These are phyloP conservation scores for Eptesicus fuscus DNA, from an alignment of 2,113 vertebrate species.

Conservation along the genomic window DNA sequence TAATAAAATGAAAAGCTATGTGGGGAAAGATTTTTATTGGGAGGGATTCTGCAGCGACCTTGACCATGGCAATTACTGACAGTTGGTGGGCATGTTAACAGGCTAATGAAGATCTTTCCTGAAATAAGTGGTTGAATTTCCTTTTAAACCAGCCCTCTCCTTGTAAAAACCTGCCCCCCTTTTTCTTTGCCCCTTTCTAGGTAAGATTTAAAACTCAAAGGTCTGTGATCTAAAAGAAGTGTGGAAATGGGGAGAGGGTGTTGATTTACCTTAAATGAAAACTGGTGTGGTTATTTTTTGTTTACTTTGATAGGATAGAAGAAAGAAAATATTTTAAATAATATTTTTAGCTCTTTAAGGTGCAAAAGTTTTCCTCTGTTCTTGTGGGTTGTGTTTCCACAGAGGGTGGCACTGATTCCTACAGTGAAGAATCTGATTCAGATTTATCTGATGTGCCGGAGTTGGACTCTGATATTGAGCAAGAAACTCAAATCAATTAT, in stretches of 20 bases:
- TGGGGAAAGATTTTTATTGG: neutral
- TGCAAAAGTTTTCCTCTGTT: conserved; percentile 20
- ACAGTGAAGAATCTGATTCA: conserved; percentile 96
- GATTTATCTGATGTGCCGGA: conserved; percentile 97
- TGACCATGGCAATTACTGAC: neutral
- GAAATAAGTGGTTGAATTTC: neutral
- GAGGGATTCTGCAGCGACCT: neutral
- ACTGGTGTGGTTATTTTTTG: neutral
- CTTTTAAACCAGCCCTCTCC: neutral
- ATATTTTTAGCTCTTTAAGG: neutral
- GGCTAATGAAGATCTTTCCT: neutral
- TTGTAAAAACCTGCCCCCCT: neutral
- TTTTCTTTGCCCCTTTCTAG: neutral
- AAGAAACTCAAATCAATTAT: conserved; percentile 97
- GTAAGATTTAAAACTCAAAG: neutral
- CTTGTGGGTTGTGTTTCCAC: conserved; percentile 32
- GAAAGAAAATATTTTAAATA: neutral
- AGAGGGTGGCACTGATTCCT: conserved; percentile 94
- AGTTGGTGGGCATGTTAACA: neutral
- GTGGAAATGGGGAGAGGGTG: neutral
- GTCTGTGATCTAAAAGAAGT: neutral
- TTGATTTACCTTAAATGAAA: conserved; percentile 19
- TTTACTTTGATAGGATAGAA: neutral
- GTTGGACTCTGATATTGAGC: conserved; percentile 98
- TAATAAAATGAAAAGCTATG: neutral